phyloP scores from a whole-genome alignment of 2,113 vertebrate genomes.

The Leucoraja erinaceus region DNA sequence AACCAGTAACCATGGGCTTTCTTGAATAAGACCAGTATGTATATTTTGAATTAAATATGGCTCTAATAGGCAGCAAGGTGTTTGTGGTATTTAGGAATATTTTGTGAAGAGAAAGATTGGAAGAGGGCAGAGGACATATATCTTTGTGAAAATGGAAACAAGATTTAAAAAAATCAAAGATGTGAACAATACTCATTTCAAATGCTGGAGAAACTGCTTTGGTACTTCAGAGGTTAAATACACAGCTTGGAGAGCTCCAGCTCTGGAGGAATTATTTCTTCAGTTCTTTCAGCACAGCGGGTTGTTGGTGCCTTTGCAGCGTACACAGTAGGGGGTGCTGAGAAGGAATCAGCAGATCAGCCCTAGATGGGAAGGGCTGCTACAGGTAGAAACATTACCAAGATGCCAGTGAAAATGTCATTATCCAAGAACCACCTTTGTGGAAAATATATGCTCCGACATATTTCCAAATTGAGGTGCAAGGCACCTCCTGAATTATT shows the following conservation, averaged over 20 bases:
- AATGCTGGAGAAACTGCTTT: neutral
- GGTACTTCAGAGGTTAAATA: conserved; percentile 1
- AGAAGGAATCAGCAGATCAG: neutral
- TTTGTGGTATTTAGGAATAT: neutral
- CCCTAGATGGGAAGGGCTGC: neutral
- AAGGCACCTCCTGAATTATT: conserved; percentile 22
- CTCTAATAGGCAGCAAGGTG: neutral
- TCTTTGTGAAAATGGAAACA: neutral
- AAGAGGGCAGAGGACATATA: neutral
- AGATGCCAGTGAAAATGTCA: neutral
- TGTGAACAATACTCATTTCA: neutral
- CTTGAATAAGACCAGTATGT: neutral
- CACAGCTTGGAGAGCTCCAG: neutral
- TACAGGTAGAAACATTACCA: neutral
- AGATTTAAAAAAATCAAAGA: neutral
- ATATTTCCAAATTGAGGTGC: neutral
- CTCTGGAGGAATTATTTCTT: neutral
- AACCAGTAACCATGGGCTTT: neutral
- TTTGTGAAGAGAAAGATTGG: neutral
- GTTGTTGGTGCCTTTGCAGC: neutral
- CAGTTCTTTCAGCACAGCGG: neutral
- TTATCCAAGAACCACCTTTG: neutral
- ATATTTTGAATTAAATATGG: neutral
- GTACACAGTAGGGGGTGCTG: too few species aligned
- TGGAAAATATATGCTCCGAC: conserved; percentile 18